Percentiles rank a stretch among this genome's conserved stretches.
These are phyloP conservation scores for Myrmophylax atrothorax DNA, from an alignment of 2,113 vertebrate genomes.

Conservation along the genomic window DNA sequence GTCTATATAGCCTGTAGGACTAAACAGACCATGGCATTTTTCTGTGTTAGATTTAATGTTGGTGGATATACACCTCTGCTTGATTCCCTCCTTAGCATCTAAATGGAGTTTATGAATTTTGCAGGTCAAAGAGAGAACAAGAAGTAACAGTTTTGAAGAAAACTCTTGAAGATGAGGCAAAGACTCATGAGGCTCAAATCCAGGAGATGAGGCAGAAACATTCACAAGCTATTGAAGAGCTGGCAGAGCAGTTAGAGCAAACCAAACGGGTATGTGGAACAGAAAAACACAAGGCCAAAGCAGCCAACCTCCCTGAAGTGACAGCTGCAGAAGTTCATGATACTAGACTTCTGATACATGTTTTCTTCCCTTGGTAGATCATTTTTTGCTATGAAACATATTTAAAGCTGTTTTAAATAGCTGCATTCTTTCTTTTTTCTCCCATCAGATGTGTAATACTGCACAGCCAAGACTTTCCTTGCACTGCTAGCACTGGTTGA, in stretches of 20 bases:
- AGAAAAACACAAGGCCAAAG: neutral
- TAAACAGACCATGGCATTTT: neutral
- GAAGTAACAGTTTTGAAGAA: conserved; percentile 94
- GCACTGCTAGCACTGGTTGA: neutral
- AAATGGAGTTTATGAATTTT: neutral
- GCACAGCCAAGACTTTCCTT: neutral
- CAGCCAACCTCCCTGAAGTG: neutral
- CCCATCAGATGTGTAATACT: neutral
- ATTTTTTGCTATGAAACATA: neutral
- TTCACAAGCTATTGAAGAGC: conserved; percentile 89
- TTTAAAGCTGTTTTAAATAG: neutral
- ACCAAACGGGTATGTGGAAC: conserved; percentile 85
- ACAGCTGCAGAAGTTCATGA: neutral
- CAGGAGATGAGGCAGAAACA: conserved; percentile 95
- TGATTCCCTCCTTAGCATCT: neutral
- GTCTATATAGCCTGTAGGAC: neutral
- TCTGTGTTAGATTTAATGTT: neutral
- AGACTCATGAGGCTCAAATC: conserved; percentile 88
- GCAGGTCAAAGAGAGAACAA: conserved; percentile 91
- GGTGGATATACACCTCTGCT: neutral
- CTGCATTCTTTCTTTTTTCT: neutral
- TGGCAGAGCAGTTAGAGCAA: conserved; percentile 96
- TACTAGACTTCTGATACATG: neutral
- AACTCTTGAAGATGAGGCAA: conserved; percentile 90
- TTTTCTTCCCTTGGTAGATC: neutral